Evolutionary conservation across 2,113 vertebrate genomes (phyloP).

Genomic region (Etia nguti): DNA sequence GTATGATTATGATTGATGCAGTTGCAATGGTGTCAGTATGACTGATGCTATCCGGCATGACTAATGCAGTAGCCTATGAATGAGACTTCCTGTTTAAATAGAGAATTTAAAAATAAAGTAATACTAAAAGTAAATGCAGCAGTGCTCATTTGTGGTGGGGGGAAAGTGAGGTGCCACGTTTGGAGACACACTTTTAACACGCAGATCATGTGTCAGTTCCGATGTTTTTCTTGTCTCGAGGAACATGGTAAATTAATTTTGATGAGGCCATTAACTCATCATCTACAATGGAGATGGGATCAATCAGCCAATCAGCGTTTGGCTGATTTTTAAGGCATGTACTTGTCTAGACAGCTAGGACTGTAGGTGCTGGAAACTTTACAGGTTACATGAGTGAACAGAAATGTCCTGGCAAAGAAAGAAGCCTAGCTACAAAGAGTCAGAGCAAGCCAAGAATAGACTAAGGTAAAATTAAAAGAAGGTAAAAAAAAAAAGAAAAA

Average conservation of each 20-base stretch:
- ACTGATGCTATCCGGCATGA: background rate
- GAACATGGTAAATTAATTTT: conserved; percentile 20
- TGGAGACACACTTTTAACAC: background rate
- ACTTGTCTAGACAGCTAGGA: background rate
- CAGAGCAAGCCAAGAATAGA: background rate
- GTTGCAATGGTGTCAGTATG: background rate
- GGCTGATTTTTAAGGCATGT: conserved; percentile 25
- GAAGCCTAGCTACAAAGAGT: background rate
- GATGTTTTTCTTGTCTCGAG: conserved; percentile 23
- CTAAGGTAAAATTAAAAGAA: background rate
- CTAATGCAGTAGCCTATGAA: background rate
- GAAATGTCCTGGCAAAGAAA: background rate
- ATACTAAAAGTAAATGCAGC: background rate
- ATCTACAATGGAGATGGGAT: conserved; percentile 1
- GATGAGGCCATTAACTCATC: conserved; percentile 45
- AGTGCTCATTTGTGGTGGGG: background rate
- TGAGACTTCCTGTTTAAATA: background rate
- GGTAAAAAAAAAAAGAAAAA: background rate
- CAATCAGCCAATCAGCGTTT: conserved; percentile 46
- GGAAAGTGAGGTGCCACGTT: rapidly evolving
- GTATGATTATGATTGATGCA: background rate
- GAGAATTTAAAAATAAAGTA: background rate
- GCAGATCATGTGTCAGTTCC: conserved; percentile 1
- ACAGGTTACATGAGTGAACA: background rate
- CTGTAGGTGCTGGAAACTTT: background rate